These are phyloP conservation scores for Smittia aterrima DNA, from an alignment of 2,888 invertebrate genomes.

Conservation along the genomic window DNA sequence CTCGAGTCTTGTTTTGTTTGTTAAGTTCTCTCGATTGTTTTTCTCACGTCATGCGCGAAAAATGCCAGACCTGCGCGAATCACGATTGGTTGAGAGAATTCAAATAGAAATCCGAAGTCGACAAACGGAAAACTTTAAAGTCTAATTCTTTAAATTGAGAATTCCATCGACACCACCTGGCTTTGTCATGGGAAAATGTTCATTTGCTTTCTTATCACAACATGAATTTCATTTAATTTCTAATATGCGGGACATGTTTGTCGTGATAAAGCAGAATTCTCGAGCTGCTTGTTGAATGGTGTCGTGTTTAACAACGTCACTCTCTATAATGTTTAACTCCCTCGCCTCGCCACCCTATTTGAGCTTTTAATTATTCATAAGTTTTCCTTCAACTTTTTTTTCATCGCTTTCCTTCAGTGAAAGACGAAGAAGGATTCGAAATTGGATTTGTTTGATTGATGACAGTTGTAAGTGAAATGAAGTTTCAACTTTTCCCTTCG, in stretches of 20 bases:
- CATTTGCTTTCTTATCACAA: not conserved
- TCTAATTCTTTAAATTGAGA: too few species aligned
- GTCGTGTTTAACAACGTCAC: slow-evolving; percentile 5
- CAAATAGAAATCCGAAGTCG: slow-evolving; percentile 20
- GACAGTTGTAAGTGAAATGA: too few species aligned
- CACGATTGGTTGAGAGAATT: slow-evolving; percentile 21
- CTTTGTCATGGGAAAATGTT: slow-evolving; percentile 21
- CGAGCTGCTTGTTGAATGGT: slow-evolving; percentile 32
- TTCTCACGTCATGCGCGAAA: slow-evolving; percentile 40
- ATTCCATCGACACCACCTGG: too few species aligned
- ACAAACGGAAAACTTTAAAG: not conserved
- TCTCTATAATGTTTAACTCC: not conserved
- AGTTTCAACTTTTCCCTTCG: too few species aligned
- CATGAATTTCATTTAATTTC: not conserved
- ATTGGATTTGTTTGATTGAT: too few species aligned
- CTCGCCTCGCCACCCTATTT: not conserved
- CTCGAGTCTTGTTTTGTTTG: slow-evolving; percentile 3
- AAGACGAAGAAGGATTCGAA: too few species aligned
- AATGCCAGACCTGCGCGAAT: not conserved
- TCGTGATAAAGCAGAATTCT: slow-evolving; percentile 24
- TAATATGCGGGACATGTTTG: slow-evolving; percentile 9
- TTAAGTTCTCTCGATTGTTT: slow-evolving; percentile 28
- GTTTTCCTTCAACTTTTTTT: not conserved
- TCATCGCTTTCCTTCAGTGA: not conserved
- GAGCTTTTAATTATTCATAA: slow-evolving; percentile 11